Percentiles rank a stretch among this genome's conserved stretches.
Evolutionary conservation across 2,797 vertebrate species (phyloP).

Genomic region (Champsocephalus gunnari): DNA sequence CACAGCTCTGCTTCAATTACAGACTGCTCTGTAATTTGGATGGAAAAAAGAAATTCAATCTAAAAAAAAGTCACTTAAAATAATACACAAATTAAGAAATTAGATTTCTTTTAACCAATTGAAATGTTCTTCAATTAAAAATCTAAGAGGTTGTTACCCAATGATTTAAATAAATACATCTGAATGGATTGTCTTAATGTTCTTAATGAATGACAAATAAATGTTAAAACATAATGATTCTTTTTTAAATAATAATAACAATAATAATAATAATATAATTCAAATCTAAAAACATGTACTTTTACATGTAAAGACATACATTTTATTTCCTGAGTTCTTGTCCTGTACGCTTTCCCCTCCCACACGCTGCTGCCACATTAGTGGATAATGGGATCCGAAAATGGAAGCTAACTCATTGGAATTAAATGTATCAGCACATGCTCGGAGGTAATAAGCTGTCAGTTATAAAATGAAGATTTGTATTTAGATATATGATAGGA

Average conservation of each 20-base stretch:
- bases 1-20: constrained; percentile 1
- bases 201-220: background rate
- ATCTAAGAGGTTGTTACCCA: rapidly evolving
- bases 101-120: background rate
- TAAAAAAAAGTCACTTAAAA: background rate
- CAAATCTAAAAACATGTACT: constrained; percentile 15
- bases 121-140: background rate
- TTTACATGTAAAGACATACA: constrained; percentile 36
- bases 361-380: constrained; percentile 80
- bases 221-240: constrained; percentile 3
- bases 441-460: constrained; percentile 90
- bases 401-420: constrained; percentile 87
- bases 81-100: background rate
- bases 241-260: constrained; percentile 20
- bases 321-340: constrained; percentile 57
- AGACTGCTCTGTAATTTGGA: constrained; percentile 8
- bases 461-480: constrained; percentile 89
- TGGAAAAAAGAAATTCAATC: background rate
- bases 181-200: background rate
- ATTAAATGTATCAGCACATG: constrained; percentile 89
- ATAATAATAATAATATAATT: constrained; percentile 23
- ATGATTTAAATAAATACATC: background rate
- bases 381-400: constrained; percentile 86
- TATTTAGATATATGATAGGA: constrained; percentile 91
- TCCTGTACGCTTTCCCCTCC: constrained; percentile 72